Base-by-base conservation (phyloP, 1,140 invertebrate species). In the Leptinotarsa undecemlineata region DNA sequence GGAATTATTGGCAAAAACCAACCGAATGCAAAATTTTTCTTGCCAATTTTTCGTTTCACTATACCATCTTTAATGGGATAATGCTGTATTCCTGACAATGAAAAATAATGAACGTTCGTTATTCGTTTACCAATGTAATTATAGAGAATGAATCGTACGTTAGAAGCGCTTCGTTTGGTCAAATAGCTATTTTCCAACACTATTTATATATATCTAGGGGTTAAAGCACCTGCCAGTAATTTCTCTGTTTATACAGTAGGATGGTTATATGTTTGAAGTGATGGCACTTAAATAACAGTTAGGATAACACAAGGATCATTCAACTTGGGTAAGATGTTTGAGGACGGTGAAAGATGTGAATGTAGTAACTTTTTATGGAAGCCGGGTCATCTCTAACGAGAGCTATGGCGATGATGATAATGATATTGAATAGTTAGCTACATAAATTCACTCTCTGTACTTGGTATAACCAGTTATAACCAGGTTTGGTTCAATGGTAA, bases 251-350 rank as follows among this genome's bases (percentile, higher is more conserved):
- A 57, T 57, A 57, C 51, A 57, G 51, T 57, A 57, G 51, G 51
- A 57, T n/a, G 51, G n/a, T 4, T 57, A 19, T 57, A 57, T 57
- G 51, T 57, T 57, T 57, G 51, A 17, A 57, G 51, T 17, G n/a
- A 57, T 19, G 51, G n/a, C 51, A 57, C 51, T 57, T 57, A 19
- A 57, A 57, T 15, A 57, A 57, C 51, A 57, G 51, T 57, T 57
- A 57, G n/a, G n/a, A 57, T 57, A 57, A 57, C 51, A 57, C 51
- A 57, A 57, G n/a, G 51, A 57, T 57, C 51, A 57, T 15, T 57
- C 51, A 57, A 15, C 51, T 42, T 42, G 8, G 33, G 1, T 2
- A 42, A n/a, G 51, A 4, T 15, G 51, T 57, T 57, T 57, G 17
- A 57, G 15, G 51, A 57, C 4, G n/a, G 51, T 57, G 33, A 42